These are phyloP conservation scores for Oryctes rhinoceros DNA, from an alignment of 1,140 invertebrate genomes.

Conservation along the genomic window DNA sequence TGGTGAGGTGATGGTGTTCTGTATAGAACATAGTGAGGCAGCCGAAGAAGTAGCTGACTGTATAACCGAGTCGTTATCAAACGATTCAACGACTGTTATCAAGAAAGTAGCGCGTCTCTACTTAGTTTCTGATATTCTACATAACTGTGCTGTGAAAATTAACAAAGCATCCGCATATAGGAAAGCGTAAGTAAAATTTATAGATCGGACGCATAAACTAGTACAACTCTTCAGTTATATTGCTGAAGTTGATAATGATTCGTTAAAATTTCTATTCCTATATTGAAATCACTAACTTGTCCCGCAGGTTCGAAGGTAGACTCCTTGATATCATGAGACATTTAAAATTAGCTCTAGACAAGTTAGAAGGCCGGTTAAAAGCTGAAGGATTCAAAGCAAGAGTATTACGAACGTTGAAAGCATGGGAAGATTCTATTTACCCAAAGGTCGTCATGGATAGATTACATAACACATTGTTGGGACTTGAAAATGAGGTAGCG, in stretches of 20 bases:
- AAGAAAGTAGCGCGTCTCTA: slow-evolving; percentile 96
- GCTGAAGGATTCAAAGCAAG: slow-evolving; percentile 96
- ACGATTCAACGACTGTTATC: slow-evolving; percentile 79
- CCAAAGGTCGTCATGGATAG: slow-evolving; percentile 91
- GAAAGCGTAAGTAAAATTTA: slow-evolving; percentile 73
- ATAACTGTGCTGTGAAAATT: slow-evolving; percentile 96
- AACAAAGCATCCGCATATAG: slow-evolving; percentile 97
- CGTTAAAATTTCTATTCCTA: neutral
- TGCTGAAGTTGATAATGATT: too few species aligned
- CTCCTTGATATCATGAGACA: slow-evolving; percentile 88
- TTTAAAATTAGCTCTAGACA: slow-evolving; percentile 78
- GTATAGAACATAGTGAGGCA: slow-evolving; percentile 97
- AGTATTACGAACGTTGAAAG: slow-evolving; percentile 92
- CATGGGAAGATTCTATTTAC: slow-evolving; percentile 99
- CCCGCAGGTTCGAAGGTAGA: slow-evolving; percentile 85
- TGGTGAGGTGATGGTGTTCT: slow-evolving; percentile 97
- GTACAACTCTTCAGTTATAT: too few species aligned
- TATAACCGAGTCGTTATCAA: slow-evolving; percentile 84
- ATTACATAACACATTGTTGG: slow-evolving; percentile 87
- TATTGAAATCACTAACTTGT: neutral
- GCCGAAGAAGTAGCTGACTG: slow-evolving; percentile 96
- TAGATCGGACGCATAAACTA: too few species aligned
- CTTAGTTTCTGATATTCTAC: slow-evolving; percentile 95
- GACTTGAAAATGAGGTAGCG: slow-evolving; percentile 49
- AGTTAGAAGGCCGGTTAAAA: slow-evolving; percentile 87